phyloP scores from a whole-genome alignment of 1,140 invertebrate genomes.

The Anastrepha ludens region DNA sequence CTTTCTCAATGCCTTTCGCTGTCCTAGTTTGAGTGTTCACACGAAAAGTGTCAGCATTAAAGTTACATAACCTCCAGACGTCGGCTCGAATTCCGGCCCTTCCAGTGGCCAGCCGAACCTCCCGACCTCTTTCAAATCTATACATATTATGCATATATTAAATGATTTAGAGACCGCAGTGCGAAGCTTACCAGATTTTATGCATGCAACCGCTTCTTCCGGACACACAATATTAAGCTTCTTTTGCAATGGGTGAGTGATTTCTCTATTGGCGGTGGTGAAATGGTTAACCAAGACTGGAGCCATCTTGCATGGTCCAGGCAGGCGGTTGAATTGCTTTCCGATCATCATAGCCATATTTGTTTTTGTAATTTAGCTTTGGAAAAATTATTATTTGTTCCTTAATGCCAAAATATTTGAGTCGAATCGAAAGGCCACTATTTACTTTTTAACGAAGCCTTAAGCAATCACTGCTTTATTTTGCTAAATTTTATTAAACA shows the following conservation, averaged over 20 bases:
- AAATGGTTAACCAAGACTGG: conserved; percentile 69
- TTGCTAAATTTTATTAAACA: not conserved
- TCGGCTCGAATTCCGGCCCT: not conserved
- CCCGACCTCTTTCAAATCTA: not conserved
- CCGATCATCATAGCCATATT: conserved; percentile 57
- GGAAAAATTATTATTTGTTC: not conserved
- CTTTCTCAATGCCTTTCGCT: not conserved
- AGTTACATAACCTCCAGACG: not conserved
- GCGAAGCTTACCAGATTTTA: conserved; percentile 76
- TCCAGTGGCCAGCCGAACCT: not conserved
- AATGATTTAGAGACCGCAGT: not conserved
- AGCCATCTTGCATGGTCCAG: conserved; percentile 36
- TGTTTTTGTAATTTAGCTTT: not conserved
- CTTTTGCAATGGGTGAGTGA: conserved; percentile 76
- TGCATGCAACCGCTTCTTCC: conserved; percentile 76
- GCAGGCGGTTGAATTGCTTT: conserved; percentile 52
- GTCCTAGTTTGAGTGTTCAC: not conserved
- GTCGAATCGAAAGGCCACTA: too few species aligned
- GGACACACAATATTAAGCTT: conserved; percentile 75
- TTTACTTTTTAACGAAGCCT: too few species aligned
- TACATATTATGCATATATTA: not conserved
- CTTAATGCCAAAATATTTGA: too few species aligned
- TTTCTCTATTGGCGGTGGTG: conserved; percentile 76
- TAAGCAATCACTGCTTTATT: not conserved
- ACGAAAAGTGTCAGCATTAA: not conserved